Base-by-base conservation (phyloP, 2,888 invertebrate genomes). In the Artemia sinica region DNA sequence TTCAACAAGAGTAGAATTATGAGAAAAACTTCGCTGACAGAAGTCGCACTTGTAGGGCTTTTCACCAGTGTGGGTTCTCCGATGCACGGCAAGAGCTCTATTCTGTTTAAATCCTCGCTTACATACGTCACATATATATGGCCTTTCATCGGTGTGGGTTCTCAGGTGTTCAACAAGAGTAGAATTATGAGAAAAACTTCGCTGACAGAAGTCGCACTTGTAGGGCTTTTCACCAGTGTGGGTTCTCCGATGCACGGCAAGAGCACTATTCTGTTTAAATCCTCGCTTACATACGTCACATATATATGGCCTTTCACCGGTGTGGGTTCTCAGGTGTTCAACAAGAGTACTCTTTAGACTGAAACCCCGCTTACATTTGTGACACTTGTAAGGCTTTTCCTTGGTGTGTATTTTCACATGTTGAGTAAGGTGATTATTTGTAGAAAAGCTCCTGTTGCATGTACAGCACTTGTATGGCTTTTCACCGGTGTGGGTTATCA, bases 201-300 rank as follows among this genome's bases (percentile, higher is more conserved):
- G 74, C 0, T 71, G 72, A 71, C 74, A 74, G 5, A 71, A 66
- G n/a, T 69, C 67, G 66, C 74, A 74, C 14, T 69, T 65, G 70
- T 72, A 73, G 18, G 74, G 74, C 65, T 71, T 71, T 68, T 73
- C 73, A 11, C 73, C 74, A 8, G 73, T 73, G 70, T 74, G 74
- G 8, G 58, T 58, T 58, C 13, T 13, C 58, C 13, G 13, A 14
- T 58, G 58, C 58, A 58, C 58, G 13, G n/a, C n/a, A 13, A n/a
- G 13, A 14, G 13, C 58, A 6, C n/a, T 14, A 6, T 5, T n/a
- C 5, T 14, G 13, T 2, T 13, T 72, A 70, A 74, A 75, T n/a
- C n/a, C n/a, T n/a, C n/a, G n/a, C n/a, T n/a, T n/a, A n/a, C n/a
- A n/a, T n/a, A n/a, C n/a, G n/a, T n/a, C n/a, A n/a, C n/a, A n/a